Evolutionary conservation across 2,888 invertebrate genomes (phyloP), one percentile per base, ranked within the genome.

Genomic region (Chironomus tentans): DNA sequence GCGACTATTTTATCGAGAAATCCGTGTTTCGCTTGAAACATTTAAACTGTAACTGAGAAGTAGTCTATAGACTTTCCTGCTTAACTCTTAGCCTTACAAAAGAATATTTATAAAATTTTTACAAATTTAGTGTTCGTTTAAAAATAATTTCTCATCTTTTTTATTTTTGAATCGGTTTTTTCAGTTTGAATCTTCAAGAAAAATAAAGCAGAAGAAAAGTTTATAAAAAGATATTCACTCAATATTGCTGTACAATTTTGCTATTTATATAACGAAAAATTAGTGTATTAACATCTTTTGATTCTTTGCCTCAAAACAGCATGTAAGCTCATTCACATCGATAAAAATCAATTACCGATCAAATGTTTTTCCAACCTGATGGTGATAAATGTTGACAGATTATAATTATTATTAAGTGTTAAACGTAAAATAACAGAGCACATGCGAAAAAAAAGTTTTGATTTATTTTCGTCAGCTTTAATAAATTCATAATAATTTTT

Each of bases 21-120:
- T 50, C 72, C 56, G 56, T 72, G 62, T 62, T 61, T 61, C 72
- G 62, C 38, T 18, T 28, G 56, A 72, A 72, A 56, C 72, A 72
- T 72, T 72, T 72, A 61, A 72, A 56, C 61, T 72, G 72, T 72
- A 72, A 72, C 72, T 72, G 72, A 72, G 72, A 72, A 72, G 72
- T 72, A 56, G 56, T 62, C 28, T 28, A 28, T 48, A 38, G 38
- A 50, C 56, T 65, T 21, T 62, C 38, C 72, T 24, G 61, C 62
- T 72, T 71, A 21, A 71, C 71, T 71, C 71, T 71, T 72, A 72
- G 72, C 56, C 72, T 72, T 72, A 72, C 72, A 72, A 61, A 72
- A 62, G 62, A 72, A 72, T 72, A 72, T 72, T 72, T 72, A 72
- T 72, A 72, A 72, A 50, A 50, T 38, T 70, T 71, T 72, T 72